Evolutionary conservation across 1,140 invertebrate species (phyloP).

Genomic region (Drosophila funebris): DNA sequence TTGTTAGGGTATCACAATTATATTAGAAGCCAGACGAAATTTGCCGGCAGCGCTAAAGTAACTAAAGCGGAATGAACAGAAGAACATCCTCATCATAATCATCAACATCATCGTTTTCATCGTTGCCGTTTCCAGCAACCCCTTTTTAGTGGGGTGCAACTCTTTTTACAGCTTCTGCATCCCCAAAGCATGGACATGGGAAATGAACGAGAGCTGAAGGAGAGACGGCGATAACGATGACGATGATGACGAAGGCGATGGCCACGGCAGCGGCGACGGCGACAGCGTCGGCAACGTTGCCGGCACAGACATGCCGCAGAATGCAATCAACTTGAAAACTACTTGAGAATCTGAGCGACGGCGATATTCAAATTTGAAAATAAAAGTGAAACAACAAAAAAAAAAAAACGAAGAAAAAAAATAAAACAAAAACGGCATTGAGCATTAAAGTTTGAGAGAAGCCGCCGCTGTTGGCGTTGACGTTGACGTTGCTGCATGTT

Average conservation of each 20-base stretch:
- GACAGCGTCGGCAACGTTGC: slow-evolving; percentile 23
- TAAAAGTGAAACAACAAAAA: slow-evolving; percentile 66
- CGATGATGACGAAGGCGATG: not conserved
- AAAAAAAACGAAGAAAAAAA: slow-evolving; percentile 21
- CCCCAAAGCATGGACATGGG: slow-evolving; percentile 52
- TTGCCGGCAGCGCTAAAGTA: slow-evolving; percentile 29
- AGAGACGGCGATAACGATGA: not conserved
- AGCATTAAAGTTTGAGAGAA: slow-evolving; percentile 29
- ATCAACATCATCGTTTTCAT: not conserved
- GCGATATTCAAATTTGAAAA: slow-evolving; percentile 76
- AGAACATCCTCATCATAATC: slow-evolving; percentile 38
- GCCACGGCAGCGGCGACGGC: no score
- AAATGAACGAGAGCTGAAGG: slow-evolving; percentile 60
- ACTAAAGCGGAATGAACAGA: slow-evolving; percentile 24
- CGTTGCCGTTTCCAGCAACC: slow-evolving; percentile 28
- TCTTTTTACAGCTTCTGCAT: slow-evolving; percentile 41
- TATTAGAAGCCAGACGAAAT: slow-evolving; percentile 27
- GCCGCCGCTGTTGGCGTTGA: slow-evolving; percentile 33
- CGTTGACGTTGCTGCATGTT: slow-evolving; percentile 67
- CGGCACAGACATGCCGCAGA: slow-evolving; percentile 56
- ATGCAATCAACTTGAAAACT: slow-evolving; percentile 78
- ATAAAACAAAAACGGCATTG: slow-evolving; percentile 39
- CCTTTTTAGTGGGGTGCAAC: slow-evolving; percentile 46
- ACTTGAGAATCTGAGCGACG: slow-evolving; percentile 67
- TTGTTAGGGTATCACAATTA: slow-evolving; percentile 21